A percentile compares a stretch with the other conserved stretches of the same genome.
Conservation (phyloP, 2,113 vertebrate genomes). For the Aptenodytes patagonicus region DNA sequence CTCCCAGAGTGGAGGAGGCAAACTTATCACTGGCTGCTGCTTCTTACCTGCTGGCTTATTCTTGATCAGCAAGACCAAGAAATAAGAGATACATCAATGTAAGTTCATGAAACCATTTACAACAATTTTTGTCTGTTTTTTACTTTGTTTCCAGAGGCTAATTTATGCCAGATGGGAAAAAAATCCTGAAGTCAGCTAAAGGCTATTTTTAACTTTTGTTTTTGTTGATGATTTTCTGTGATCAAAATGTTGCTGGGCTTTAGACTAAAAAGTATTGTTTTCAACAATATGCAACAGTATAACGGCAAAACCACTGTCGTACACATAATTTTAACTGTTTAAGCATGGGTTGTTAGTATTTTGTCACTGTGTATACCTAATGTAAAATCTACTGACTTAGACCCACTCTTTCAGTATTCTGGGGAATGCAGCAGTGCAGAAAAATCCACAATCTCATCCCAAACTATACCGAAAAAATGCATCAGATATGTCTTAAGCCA, state of each 20-base stretch:
- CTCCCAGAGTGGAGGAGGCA: not conserved
- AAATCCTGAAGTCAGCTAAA: not conserved
- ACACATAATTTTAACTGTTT: conserved; percentile 45
- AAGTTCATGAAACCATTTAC: conserved; percentile 28
- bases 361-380: not conserved
- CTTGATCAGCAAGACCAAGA: conserved; percentile 39
- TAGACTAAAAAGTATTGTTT: conserved; percentile 28
- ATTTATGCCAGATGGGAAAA: not conserved
- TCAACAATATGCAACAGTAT: conserved; percentile 54
- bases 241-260: not conserved
- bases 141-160: conserved; percentile 20
- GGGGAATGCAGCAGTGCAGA: conserved; percentile 33
- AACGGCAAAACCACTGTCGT: conserved; percentile 54
- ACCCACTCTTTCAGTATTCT: conserved; percentile 7
- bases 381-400: conserved; percentile 14
- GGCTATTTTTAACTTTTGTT: not conserved
- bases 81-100: conserved; percentile 18
- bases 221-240: not conserved
- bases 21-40: conserved; percentile 7
- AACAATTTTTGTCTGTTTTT: not conserved
- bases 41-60: not conserved
- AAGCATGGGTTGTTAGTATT: not conserved
- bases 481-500: not conserved
- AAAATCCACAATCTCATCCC: not conserved
- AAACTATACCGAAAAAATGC: not conserved